These are phyloP conservation scores for Sebastes nivosus DNA, from an alignment of 2,797 vertebrate species.

Conservation along the genomic window DNA sequence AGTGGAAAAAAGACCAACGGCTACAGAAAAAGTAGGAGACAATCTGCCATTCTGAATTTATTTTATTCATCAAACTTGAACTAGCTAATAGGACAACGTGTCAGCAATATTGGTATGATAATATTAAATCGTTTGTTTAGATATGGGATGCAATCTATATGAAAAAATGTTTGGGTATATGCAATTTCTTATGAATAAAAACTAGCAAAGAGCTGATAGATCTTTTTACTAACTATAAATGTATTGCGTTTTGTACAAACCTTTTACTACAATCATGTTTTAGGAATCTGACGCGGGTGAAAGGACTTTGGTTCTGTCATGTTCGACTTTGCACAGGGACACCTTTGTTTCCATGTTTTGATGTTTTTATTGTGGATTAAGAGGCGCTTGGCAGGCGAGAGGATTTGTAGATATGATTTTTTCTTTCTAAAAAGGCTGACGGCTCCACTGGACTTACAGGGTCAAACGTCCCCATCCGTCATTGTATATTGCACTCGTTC, in stretches of 20 bases:
- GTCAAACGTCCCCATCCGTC: conserved; percentile 90
- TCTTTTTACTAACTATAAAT: conserved; percentile 85
- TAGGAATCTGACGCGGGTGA: conserved; percentile 75
- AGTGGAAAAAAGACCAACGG: conserved; percentile 56
- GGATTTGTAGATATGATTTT: conserved; percentile 89
- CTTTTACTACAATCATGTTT: conserved; percentile 86
- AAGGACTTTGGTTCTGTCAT: conserved; percentile 77
- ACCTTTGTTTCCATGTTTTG: conserved; percentile 95
- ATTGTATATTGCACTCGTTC: conserved; percentile 90
- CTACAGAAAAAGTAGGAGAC: conserved; percentile 78
- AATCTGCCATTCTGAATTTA: conserved; percentile 81
- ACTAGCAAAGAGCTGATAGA: conserved; percentile 78
- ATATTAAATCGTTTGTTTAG: conserved; percentile 80
- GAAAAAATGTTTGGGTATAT: conserved; percentile 84
- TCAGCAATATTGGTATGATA: conserved; percentile 83
- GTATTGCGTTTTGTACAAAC: conserved; percentile 86
- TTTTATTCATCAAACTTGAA: conserved; percentile 69
- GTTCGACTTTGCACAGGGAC: conserved; percentile 81
- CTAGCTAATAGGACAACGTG: conserved; percentile 73
- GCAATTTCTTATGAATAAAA: conserved; percentile 87
- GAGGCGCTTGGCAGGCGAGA: conserved; percentile 87
- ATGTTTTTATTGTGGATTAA: conserved; percentile 86
- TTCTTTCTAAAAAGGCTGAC: conserved; percentile 86
- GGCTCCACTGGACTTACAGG: conserved; percentile 97
- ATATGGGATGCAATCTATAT: conserved; percentile 82